Evolutionary conservation across 92 coral and sea anemone species (phyloP), one percentile per base, ranked within the genome.

Genomic region (Porites lobata): DNA sequence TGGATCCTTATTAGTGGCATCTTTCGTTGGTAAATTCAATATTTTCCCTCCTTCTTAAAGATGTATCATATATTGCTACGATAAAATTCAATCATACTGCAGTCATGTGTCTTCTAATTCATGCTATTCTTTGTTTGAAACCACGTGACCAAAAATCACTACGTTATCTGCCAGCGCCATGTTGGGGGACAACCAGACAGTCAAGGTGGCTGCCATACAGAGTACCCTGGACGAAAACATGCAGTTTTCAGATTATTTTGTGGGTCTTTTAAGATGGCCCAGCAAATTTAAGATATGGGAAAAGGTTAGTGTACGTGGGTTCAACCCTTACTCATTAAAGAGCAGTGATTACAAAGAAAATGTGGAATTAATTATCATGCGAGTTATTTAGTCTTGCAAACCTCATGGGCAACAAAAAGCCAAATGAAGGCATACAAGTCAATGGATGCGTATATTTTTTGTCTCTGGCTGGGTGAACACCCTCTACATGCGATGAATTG

Each of bases 361-460:
- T 63, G 76, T 83, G 32, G 78, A 72, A 50, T 64, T 75, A 2
- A 29, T 29, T 29, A 29, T 29, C 0, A 29, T 29, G 32, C 2
- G 32, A 29, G 0, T 29, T 29, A 22, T 89, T 89, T 81, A 63
- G 89, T 88, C 6, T 56, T 89, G 26, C 93, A 89, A 70, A 86
- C 93, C 11, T 81, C 88, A 22, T 92, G 91, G 93, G 79, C 72
- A 22, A 83, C 92, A 15, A 83, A 76, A 50, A 61, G 52, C 52
- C 95, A 89, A 68, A 92, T 92, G 93, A 92, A 82, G 59, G 96
- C 96, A 14, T 86, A 81, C 94, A 93, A 93, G 54, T 75, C 86
- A 6, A 72, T 86, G 63, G 96, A 93, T 13, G 94, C 94, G 6
- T 93, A 90, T 56, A 82, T 90, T 56, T 92, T 92, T 80, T 92